These are phyloP conservation scores for Nothoprocta perdicaria DNA, from an alignment of 2,113 vertebrate genomes.

Conservation along the genomic window DNA sequence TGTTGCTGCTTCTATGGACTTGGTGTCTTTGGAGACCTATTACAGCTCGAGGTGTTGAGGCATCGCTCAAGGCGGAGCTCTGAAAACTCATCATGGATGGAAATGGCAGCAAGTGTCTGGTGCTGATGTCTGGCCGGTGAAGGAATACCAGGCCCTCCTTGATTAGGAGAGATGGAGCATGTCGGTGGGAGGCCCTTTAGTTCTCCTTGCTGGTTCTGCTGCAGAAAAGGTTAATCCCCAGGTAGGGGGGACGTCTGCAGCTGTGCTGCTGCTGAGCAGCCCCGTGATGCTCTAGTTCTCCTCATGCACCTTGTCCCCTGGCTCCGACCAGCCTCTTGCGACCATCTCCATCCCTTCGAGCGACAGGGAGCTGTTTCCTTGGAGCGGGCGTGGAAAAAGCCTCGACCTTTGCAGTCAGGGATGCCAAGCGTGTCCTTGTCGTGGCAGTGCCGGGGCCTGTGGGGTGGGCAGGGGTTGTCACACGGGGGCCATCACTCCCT, in stretches of 20 bases:
- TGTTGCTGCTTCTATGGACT: not conserved
- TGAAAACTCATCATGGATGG: not conserved
- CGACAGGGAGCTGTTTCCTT: not conserved
- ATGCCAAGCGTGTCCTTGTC: accelerated
- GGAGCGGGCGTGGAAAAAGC: not conserved
- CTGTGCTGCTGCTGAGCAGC: not conserved
- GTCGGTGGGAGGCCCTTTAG: not conserved
- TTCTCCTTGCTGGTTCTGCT: accelerated
- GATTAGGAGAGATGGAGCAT: not conserved
- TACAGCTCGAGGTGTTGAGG: not conserved
- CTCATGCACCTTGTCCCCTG: not conserved
- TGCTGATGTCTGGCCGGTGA: accelerated
- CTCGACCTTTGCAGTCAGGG: not conserved
- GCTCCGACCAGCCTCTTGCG: not conserved
- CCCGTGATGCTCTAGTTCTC: accelerated
- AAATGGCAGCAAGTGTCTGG: not conserved
- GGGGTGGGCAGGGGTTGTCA: not conserved
- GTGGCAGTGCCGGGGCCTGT: not conserved
- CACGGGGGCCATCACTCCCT: not conserved
- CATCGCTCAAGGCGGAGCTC: not conserved
- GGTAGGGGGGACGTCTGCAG: not conserved
- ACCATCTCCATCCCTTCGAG: accelerated
- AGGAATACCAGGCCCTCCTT: not conserved
- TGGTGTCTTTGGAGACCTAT: not conserved
- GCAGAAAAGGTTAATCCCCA: not conserved